phyloP scores from a whole-genome alignment of 53 echinoderm and acorn worm genomes.

The Hippasteria phrygiana region DNA sequence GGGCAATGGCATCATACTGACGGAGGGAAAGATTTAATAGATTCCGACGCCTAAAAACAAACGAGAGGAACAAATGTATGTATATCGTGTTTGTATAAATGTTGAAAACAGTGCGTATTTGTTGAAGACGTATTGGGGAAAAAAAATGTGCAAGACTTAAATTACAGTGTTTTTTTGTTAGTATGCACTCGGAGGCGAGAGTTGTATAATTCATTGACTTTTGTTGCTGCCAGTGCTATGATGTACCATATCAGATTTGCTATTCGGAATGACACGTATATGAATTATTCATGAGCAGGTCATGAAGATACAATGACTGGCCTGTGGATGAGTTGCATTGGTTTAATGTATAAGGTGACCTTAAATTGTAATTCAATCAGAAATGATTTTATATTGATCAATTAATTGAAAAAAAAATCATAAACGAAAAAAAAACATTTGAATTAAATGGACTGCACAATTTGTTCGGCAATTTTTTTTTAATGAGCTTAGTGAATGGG shows the following conservation, averaged over 20 bases:
- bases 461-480: too few species aligned
- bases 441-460: too few species aligned
- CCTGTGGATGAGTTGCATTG: neutral
- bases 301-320: neutral
- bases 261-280: neutral
- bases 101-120: constrained; percentile 29
- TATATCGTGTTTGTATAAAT: constrained; percentile 47
- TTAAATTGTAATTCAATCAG: too few species aligned
- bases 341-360: too few species aligned
- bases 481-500: too few species aligned
- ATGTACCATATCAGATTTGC: neutral
- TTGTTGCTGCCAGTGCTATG: neutral
- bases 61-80: constrained; percentile 25
- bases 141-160: constrained; percentile 48
- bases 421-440: too few species aligned
- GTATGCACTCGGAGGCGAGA: constrained; percentile 14
- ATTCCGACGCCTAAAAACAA: too few species aligned
- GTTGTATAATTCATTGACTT: constrained; percentile 23
- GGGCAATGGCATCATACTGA: neutral
- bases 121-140: constrained; percentile 16
- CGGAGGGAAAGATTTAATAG: too few species aligned
- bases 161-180: constrained; percentile 34
- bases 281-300: constrained; percentile 17
- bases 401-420: too few species aligned
- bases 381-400: too few species aligned